Conservation (phyloP, 2,797 vertebrate species). For the Sternotherus odoratus region DNA sequence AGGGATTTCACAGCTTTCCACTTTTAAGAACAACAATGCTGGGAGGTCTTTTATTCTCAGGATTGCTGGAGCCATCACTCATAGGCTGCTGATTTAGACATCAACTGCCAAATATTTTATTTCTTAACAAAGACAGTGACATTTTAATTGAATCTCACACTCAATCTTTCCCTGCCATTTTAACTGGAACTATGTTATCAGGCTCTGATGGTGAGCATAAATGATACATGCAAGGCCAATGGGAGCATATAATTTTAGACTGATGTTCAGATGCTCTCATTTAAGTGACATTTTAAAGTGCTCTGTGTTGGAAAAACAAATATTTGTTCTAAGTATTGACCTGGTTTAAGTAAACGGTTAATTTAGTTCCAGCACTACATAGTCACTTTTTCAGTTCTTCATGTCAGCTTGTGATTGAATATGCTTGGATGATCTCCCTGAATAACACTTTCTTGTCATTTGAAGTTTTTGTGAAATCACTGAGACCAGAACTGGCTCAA, state of each 20-base stretch:
- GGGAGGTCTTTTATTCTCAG: constrained; percentile 27
- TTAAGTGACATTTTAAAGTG: background rate
- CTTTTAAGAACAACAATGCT: constrained; percentile 9
- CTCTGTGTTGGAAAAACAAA: background rate
- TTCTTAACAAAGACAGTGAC: constrained; percentile 45
- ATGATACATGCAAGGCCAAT: background rate
- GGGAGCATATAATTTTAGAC: constrained; percentile 27
- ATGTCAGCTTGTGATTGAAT: background rate
- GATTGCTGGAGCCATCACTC: constrained; percentile 13
- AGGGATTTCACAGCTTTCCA: constrained; percentile 41
- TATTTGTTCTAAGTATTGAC: background rate
- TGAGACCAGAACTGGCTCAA: background rate
- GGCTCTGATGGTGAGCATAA: constrained; percentile 37
- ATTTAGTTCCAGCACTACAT: background rate
- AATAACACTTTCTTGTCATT: background rate
- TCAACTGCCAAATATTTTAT: constrained; percentile 48
- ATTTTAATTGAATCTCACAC: constrained; percentile 44
- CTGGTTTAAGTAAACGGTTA: background rate
- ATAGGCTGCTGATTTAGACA: constrained; percentile 24
- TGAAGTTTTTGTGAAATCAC: background rate
- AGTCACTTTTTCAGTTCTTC: background rate
- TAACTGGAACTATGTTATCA: constrained; percentile 6
- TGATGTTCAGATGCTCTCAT: constrained; percentile 21
- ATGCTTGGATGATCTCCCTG: background rate
- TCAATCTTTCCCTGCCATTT: constrained; percentile 22